Conservation (phyloP, 2,113 vertebrate genomes). For the Psophia crepitans region DNA sequence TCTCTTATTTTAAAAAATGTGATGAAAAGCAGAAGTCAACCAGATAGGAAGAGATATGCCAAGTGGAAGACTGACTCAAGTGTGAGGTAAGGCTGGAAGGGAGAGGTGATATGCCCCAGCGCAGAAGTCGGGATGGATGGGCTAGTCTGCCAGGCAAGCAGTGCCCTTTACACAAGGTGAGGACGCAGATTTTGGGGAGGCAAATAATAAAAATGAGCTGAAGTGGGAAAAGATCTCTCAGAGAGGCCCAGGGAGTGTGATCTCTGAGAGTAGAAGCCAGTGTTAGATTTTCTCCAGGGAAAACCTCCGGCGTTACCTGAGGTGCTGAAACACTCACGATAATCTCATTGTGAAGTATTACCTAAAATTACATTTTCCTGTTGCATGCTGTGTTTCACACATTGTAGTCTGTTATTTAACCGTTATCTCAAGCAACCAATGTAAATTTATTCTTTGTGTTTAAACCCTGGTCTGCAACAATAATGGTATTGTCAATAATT, state of each 20-base stretch:
- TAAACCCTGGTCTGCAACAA: background rate
- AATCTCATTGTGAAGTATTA: background rate
- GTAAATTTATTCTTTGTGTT: background rate
- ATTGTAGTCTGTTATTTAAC: background rate
- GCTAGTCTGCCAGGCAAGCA: background rate
- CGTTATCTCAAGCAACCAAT: background rate
- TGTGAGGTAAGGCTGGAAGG: background rate
- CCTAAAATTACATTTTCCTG: background rate
- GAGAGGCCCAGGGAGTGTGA: background rate
- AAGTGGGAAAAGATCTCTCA: background rate
- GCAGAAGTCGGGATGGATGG: background rate
- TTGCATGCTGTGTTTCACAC: background rate
- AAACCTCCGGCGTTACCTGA: background rate
- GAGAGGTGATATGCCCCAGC: background rate
- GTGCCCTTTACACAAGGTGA: background rate
- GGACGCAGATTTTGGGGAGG: background rate
- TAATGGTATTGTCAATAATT: background rate
- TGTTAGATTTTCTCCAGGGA: background rate
- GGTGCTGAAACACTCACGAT: background rate
- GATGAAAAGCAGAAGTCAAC: background rate
- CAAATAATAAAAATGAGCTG: background rate
- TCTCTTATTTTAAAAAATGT: background rate
- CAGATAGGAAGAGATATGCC: background rate
- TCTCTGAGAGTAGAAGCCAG: background rate
- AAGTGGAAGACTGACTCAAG: background rate